These are phyloP conservation scores for Poecilia picta DNA, from an alignment of 2,797 vertebrate genomes.

Conservation along the genomic window DNA sequence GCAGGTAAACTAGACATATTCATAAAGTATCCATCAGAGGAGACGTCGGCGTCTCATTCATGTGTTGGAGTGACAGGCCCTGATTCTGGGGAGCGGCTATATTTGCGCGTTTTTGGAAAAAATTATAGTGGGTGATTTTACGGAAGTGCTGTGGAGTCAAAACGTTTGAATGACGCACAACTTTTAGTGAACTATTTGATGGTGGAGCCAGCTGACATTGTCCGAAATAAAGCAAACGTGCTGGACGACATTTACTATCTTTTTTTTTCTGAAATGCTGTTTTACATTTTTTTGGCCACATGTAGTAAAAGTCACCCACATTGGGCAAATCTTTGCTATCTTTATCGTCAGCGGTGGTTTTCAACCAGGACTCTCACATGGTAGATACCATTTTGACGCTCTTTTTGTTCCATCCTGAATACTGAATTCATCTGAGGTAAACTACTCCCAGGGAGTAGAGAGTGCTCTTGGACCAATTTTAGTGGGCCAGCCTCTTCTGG, in stretches of 20 bases:
- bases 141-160: too few relatives aligned
- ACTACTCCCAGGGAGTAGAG: not conserved
- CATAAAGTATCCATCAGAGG: too few relatives aligned
- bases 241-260: not conserved
- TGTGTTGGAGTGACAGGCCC: too few relatives aligned
- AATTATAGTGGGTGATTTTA: too few relatives aligned
- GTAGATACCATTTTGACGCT: not conserved
- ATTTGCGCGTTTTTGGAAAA: too few relatives aligned
- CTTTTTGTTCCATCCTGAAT: not conserved
- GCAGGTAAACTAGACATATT: too few relatives aligned
- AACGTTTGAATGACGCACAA: too few relatives aligned
- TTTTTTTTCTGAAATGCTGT: not conserved
- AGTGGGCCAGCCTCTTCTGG: not conserved
- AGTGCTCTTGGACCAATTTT: not conserved
- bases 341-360: not conserved
- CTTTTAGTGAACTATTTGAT: too few relatives aligned
- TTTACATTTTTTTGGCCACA: not conserved
- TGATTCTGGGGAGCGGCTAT: too few relatives aligned
- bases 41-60: too few relatives aligned
- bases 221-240: not conserved
- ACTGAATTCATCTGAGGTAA: not conserved
- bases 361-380: not conserved
- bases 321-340: not conserved
- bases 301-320: not conserved
- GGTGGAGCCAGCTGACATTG: too few relatives aligned